Conservation (phyloP, 2,888 invertebrate species). For the Phoenoteleia sp. region DNA sequence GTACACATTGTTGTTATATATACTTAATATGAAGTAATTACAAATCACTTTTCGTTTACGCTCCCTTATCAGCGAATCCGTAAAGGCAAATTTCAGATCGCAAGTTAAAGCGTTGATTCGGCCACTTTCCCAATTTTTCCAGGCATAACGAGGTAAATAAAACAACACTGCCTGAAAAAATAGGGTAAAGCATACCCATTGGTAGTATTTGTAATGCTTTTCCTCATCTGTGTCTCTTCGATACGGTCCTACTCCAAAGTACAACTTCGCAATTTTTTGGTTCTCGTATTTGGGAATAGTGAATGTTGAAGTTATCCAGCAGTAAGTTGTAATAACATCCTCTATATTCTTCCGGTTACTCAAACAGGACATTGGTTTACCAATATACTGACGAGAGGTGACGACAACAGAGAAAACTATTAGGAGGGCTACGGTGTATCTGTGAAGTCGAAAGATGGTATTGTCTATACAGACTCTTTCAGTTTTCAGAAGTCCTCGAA, state of each 20-base stretch:
- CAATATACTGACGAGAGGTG: constrained; percentile 5
- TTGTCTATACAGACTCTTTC: constrained; percentile 25
- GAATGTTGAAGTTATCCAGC: constrained; percentile 88
- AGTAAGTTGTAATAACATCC: constrained; percentile 12
- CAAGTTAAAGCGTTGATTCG: not conserved
- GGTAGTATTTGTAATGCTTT: constrained; percentile 97
- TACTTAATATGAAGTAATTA: no score
- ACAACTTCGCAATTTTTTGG: constrained; percentile 3
- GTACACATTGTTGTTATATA: no score
- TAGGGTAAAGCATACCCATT: constrained; percentile 95
- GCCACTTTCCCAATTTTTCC: not conserved
- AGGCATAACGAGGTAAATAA: not conserved
- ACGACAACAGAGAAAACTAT: constrained; percentile 9
- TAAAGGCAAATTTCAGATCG: not conserved
- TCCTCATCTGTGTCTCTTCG: constrained; percentile 90
- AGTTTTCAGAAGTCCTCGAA: not conserved
- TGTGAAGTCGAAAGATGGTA: constrained; percentile 33
- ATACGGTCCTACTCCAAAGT: no score
- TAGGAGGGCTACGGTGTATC: constrained; percentile 11
- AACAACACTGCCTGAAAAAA: not conserved
- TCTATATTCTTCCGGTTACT: constrained; percentile 21
- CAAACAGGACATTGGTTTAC: constrained; percentile 27
- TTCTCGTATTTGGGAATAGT: constrained; percentile 94
- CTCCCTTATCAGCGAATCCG: no score
- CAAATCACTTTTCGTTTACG: no score